Base-by-base conservation (phyloP, 2,113 vertebrate genomes). In the Genyomyrus donnyi region DNA sequence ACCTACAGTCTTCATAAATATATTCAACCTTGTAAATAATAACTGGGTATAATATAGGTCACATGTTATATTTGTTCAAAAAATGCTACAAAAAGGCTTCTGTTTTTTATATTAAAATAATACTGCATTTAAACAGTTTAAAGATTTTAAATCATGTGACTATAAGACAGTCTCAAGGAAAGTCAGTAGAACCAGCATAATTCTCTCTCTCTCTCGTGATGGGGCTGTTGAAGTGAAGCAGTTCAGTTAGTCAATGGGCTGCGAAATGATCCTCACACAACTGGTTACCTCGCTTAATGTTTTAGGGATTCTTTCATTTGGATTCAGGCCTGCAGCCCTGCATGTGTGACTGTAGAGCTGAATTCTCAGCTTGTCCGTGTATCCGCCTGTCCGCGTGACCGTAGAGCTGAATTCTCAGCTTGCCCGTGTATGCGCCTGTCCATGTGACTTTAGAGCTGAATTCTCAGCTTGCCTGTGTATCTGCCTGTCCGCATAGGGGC, bases 401-500 rank as follows among this genome's bases (percentile, higher is more conserved):
- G 48, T 49, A 49, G n/a, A 42, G 27, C 66, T 50, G 9, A 49
- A 5, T 7, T 2, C n/a, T 31, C 42, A 24, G 24, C 5, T 7
- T 2, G 45, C 10, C n/a, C 24, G 48, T 80, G 45, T 21, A 8
- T 35, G 1, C 7, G 24, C 84, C 39, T 87, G 49, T 77, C 50
- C 70, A 1, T 0, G 13, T 15, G 39, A 42, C 45, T 1, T 5
- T 24, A 31, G 31, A 15, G 31, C 70, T 39, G 11, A 50, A 7
- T 9, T 8, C 27, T 35, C 45, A n/a, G n/a, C 6, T 9, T 3
- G 46, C 5, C 27, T 53, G 49, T 83, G 27, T 39, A 5, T 39
- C 10, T 9, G n/a, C 89, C 27, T 87, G 50, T 80, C 52, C 70
- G 1, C 24, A 13, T 95, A 99, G 98, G 84, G 98, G 98, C 1